phyloP scores from a whole-genome alignment of 2,888 invertebrate genomes.

The Pristionchus maxplancki region DNA sequence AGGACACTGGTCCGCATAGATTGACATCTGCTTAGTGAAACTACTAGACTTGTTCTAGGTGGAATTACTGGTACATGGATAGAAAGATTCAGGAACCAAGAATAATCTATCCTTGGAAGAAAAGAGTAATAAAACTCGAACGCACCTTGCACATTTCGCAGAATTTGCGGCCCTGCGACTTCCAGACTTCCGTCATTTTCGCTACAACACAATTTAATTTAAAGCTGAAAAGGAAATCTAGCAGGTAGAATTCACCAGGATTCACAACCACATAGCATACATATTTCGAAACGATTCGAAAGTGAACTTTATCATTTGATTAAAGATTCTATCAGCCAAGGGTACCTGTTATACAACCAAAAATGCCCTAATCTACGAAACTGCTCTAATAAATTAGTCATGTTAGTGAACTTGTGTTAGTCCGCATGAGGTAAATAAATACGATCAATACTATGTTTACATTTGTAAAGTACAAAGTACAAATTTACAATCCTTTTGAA shows the following conservation, averaged over 20 bases:
- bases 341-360: background rate
- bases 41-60: too few relatives aligned
- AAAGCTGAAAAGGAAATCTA: background rate
- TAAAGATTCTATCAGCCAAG: background rate
- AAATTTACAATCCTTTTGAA: background rate
- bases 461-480: constrained; percentile 3
- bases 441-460: constrained; percentile 6
- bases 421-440: background rate
- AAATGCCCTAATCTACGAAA: background rate
- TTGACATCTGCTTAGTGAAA: too few relatives aligned
- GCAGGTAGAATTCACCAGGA: background rate
- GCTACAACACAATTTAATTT: background rate
- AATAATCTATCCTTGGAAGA: too few relatives aligned
- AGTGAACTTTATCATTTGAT: constrained; percentile 6
- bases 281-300: constrained; percentile 9
- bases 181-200: constrained; percentile 83
- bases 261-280: constrained; percentile 4
- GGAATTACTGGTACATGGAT: too few relatives aligned
- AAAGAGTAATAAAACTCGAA: background rate
- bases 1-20: too few relatives aligned
- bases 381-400: constrained; percentile 34
- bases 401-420: constrained; percentile 18
- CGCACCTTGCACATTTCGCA: constrained; percentile 92
- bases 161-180: constrained; percentile 93
- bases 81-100: too few relatives aligned